phyloP scores from a whole-genome alignment of 2,797 vertebrate genomes.

The Gymnopithys bicolor region DNA sequence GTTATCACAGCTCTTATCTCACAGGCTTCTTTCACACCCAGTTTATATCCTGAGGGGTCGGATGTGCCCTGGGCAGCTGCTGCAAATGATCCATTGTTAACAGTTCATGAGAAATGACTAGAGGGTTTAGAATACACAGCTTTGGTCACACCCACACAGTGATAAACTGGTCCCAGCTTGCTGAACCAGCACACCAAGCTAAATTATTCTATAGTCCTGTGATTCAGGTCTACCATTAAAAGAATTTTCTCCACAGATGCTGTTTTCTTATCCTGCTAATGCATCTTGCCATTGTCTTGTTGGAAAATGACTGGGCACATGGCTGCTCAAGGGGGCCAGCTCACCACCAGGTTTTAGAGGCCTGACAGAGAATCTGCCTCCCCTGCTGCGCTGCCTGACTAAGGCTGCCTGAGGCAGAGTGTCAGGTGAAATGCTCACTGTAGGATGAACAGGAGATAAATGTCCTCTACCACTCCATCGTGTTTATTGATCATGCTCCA shows the following conservation, averaged over 20 bases:
- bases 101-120: too few species aligned
- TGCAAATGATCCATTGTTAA: too few species aligned
- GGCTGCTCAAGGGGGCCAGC: neutral
- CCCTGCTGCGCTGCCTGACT: neutral
- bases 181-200: neutral
- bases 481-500: neutral
- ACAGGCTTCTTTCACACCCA: too few species aligned
- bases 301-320: neutral
- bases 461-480: too few species aligned
- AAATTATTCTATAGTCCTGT: neutral
- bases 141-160: too few species aligned
- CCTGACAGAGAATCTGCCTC: neutral
- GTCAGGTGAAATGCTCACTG: neutral
- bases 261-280: neutral
- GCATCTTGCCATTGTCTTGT: neutral
- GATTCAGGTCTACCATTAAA: neutral
- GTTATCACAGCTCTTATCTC: too few species aligned
- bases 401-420: neutral
- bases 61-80: too few species aligned
- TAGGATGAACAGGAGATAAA: neutral
- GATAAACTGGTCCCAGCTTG: too few species aligned
- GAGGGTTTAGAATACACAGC: too few species aligned
- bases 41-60: too few species aligned
- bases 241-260: fast-evolving
- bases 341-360: neutral